phyloP scores from a whole-genome alignment of 30 jellyfish, hydroid and myxozoan genomes.

The Pseudorhiza aurosa region DNA sequence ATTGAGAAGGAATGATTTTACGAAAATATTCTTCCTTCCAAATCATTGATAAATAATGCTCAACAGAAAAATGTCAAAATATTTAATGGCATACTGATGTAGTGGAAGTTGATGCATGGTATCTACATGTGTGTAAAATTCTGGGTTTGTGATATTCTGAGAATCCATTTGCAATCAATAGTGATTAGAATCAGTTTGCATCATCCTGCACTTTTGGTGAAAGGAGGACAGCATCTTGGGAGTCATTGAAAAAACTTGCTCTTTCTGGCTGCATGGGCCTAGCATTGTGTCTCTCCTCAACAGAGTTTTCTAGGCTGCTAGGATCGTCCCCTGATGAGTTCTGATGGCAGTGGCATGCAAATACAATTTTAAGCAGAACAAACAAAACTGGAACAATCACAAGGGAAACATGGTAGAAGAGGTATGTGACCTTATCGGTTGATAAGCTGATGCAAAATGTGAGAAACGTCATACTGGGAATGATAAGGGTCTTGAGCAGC shows the following conservation, averaged over 20 bases:
- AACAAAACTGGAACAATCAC: constrained; percentile 69
- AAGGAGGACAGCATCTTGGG: constrained; percentile 17
- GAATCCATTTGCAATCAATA: no score
- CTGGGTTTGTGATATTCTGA: no score
- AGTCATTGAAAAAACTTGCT: not conserved
- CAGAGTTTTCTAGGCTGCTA: constrained; percentile 53
- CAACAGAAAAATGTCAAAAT: no score
- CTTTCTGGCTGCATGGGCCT: not conserved
- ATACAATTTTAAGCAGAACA: constrained; percentile 66
- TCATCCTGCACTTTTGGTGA: constrained; percentile 20
- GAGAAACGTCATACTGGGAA: constrained; percentile 66
- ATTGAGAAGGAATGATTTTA: no score
- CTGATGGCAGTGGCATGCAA: constrained; percentile 91
- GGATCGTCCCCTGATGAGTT: constrained; percentile 62
- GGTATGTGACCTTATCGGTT: constrained; percentile 47
- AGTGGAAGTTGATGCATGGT: no score
- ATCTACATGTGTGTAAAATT: no score
- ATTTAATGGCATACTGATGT: no score
- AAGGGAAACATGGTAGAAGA: constrained; percentile 69
- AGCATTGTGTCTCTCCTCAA: constrained; percentile 20
- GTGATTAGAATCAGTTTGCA: not conserved
- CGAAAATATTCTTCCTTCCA: no score
- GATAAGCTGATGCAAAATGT: constrained; percentile 72
- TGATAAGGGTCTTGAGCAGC: constrained; percentile 70
- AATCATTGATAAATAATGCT: no score